Conservation (phyloP, 2,797 vertebrate genomes). For the Malurus leucopterus region DNA sequence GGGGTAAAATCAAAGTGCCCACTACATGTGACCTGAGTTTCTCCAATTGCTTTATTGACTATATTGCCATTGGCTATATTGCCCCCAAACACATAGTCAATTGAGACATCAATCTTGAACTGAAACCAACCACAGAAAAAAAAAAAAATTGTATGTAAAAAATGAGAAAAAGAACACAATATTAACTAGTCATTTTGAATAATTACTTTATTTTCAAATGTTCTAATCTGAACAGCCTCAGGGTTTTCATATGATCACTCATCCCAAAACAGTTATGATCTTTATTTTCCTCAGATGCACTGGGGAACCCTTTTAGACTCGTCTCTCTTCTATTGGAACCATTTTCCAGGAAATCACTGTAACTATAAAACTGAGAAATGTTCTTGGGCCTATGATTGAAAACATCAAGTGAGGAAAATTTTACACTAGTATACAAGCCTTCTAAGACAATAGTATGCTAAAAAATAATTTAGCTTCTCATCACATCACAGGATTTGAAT, state of each 20-base stretch:
- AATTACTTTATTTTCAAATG: neutral
- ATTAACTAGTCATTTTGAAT: neutral
- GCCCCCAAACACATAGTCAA: neutral
- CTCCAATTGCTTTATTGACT: neutral
- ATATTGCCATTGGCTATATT: neutral
- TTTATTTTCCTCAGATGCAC: neutral
- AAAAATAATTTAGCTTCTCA: neutral
- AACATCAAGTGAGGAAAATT: neutral
- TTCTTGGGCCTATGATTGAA: neutral
- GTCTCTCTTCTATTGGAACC: neutral
- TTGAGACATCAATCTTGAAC: neutral
- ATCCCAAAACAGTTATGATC: neutral
- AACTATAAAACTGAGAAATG: neutral
- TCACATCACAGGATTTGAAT: neutral
- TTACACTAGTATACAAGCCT: neutral
- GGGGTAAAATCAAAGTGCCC: neutral
- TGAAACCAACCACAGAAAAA: neutral
- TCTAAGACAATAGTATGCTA: neutral
- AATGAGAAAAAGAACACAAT: neutral
- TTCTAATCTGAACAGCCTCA: neutral
- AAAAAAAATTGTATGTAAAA: neutral
- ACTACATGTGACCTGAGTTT: neutral
- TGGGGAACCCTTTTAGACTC: neutral
- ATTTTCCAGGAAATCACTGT: neutral
- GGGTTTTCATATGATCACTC: neutral